Base-by-base conservation (phyloP, 2,888 invertebrate genomes). In the Drosophila colorata region DNA sequence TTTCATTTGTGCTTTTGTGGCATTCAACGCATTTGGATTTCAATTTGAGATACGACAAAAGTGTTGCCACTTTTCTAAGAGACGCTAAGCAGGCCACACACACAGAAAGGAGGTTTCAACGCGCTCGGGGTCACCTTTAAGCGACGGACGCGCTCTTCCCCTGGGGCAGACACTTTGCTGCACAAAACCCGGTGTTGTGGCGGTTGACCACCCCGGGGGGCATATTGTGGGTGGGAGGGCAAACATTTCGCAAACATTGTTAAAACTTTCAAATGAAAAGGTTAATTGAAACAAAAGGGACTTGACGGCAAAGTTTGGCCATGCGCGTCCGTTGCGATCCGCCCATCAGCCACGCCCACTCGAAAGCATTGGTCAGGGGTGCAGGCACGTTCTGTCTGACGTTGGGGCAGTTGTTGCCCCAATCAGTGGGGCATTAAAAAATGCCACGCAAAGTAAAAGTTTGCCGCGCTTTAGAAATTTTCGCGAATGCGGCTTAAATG, bases 211-310 rank as follows among this genome's bases (percentile, higher is more conserved):
- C 18, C 41, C 33, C 14, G 6, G 20, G 37, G 23, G 3, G 16
- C 2, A 35, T 20, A 14, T 11, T 52, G 59, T 28, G 49, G 46
- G 41, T 57, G 48, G 78, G 52, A 75, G 66, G 65, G 69, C 75
- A 69, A 79, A 72, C 80, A 83, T 78, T 82, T 73, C 44, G 82
- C 84, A 84, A 85, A 88, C 88, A 85, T 83, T 83, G 88, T 86
- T 86, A 78, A 83, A 88, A 82, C 72, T 83, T 85, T 83, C 64
- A 71, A 88, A 83, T 80, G 76, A 83, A 85, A 85, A 85, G 84
- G 88, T 88, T 88, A 86, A 88, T 88, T 88, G 87, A 86, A 84
- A 86, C 85, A 88, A 86, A 86, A 77, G 80, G 65, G 74, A 79
- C 74, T 85, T 85, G 88, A 74, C 80, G 87, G 76, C 81, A 78